Evolutionary conservation across 1,140 invertebrate genomes (phyloP), one percentile per base, ranked within the genome.

Genomic region (Drosophila quadrilineata): DNA sequence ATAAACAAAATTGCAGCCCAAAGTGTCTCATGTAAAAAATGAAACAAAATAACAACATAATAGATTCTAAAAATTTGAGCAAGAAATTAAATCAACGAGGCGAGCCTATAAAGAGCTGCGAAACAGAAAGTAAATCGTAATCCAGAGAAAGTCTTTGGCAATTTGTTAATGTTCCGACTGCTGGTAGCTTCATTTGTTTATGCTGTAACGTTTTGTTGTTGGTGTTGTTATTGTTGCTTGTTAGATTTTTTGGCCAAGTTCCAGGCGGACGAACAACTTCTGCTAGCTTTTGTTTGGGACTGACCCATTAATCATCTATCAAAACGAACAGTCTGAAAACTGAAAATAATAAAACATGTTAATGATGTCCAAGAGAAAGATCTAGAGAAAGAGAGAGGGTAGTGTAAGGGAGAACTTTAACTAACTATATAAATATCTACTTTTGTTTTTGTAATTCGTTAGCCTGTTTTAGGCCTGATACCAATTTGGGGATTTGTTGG

Each of bases 111-210:
- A 64, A 74, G n/a, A n/a, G 66, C 21, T 40, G 58, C 54, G 76
- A 84, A 82, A 84, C 77, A 77, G 77, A 82, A 82, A 82, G 77
- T 82, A 84, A 82, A 82, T 82, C 73, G 69, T 84, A 84, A 76
- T 77, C 72, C 77, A 56, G 77, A 71, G 77, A 82, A 82, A 82
- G 77, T 82, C 71, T 53, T 36, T 21, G 28, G 29, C 48, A 60
- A 60, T 35, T 58, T 45, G 40, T 65, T 50, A 40, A 24, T 31
- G 38, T 19, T 46, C n/a, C 19, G 19, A 2, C 5, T 35, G 33
- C 33, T 35, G 33, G 33, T 35, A 10, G 33, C 33, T 43, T 43
- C 12, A 26, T 43, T 26, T 26, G 22, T 24, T 26, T 24, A 43
- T 43, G 40, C 40, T 12, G 40, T 43, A 43, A 43, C 6, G 12